phyloP scores from a whole-genome alignment of 1,140 invertebrate genomes.

The Orius laevigatus region DNA sequence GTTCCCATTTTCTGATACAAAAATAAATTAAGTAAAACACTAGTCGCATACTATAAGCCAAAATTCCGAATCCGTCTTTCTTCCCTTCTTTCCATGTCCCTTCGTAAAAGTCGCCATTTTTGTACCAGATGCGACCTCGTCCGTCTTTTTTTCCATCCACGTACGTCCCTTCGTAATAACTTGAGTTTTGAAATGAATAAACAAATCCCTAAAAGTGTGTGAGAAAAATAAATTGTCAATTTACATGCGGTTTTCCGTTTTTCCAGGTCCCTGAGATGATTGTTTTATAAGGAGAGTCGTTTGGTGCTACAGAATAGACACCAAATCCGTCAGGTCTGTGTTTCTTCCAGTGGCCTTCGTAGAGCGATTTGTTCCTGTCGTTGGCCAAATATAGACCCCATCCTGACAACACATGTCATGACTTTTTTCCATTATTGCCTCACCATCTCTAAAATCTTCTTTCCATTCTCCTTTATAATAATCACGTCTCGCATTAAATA shows the following conservation, averaged over 20 bases:
- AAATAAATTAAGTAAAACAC: constrained; percentile 12
- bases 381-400: not conserved
- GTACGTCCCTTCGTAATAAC: constrained; percentile 19
- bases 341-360: constrained; percentile 33
- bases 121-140: constrained; percentile 23
- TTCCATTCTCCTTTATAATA: constrained; percentile 38
- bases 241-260: constrained; percentile 31
- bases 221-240: not conserved
- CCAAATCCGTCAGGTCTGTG: constrained; percentile 27
- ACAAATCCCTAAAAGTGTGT: not conserved
- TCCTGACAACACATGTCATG: not conserved
- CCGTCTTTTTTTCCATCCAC: constrained; percentile 30
- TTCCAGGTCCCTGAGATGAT: constrained; percentile 33
- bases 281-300: constrained; percentile 28
- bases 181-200: not conserved
- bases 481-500: constrained; percentile 31
- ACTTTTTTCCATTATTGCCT: too few species aligned
- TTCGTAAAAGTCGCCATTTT: constrained; percentile 38
- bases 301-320: constrained; percentile 22
- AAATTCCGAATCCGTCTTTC: constrained; percentile 39
- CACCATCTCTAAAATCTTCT: constrained; percentile 34
- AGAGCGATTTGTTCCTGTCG: constrained; percentile 26
- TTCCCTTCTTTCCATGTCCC: constrained; percentile 41
- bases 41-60: not conserved
- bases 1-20: constrained; percentile 34